Conservation (phyloP, 2,888 invertebrate genomes). For the Drosophila mimica region DNA sequence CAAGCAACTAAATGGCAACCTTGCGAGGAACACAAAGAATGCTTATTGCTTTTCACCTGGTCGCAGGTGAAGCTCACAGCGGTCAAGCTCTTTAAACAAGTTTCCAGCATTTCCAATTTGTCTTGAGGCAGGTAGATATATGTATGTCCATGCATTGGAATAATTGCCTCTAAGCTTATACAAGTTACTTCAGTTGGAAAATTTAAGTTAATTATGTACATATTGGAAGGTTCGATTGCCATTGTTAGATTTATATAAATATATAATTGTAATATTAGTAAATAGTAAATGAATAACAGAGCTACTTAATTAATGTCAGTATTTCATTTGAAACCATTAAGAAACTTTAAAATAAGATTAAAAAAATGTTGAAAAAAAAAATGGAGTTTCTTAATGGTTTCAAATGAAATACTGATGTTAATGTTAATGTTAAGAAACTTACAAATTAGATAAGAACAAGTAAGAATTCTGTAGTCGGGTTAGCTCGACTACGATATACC, state of each 20-base stretch:
- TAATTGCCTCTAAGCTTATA: constrained; percentile 11
- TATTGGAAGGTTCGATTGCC: too few relatives aligned
- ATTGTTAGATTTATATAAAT: not conserved
- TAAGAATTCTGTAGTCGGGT: too few relatives aligned
- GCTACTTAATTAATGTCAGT: not conserved
- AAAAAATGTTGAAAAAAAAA: too few relatives aligned
- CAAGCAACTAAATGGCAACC: constrained; percentile 12
- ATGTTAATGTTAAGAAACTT: too few relatives aligned
- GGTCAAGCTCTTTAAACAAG: constrained; percentile 48
- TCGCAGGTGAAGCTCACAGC: constrained; percentile 44
- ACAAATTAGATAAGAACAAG: too few relatives aligned
- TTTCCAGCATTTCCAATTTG: constrained; percentile 34
- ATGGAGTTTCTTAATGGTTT: too few relatives aligned
- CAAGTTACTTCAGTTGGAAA: not conserved
- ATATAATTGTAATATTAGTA: not conserved
- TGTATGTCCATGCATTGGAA: constrained; percentile 18
- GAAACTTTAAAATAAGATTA: not conserved
- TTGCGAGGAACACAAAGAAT: not conserved
- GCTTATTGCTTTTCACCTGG: constrained; percentile 41
- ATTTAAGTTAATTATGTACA: not conserved
- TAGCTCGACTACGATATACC: too few relatives aligned
- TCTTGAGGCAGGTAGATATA: constrained; percentile 6
- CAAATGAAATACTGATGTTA: too few relatives aligned
- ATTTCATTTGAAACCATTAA: not conserved
- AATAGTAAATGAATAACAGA: not conserved